Evolutionary conservation across 2,797 vertebrate genomes (phyloP).

Genomic region (Pseudochirops corinnae): DNA sequence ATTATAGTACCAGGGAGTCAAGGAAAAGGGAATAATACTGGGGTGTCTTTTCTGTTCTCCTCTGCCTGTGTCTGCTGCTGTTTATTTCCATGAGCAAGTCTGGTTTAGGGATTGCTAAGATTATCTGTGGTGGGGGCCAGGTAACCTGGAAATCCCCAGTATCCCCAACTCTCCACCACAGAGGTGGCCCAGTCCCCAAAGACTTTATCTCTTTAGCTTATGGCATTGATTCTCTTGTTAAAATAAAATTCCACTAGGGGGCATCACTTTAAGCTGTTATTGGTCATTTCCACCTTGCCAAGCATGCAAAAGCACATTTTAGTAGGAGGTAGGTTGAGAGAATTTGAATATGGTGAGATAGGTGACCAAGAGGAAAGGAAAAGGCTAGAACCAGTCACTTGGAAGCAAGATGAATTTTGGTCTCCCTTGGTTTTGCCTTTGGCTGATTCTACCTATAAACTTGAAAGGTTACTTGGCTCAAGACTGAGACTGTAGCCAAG

Average conservation of each 20-base stretch:
- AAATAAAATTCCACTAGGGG: background rate
- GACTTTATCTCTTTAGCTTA: background rate
- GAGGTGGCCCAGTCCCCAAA: background rate
- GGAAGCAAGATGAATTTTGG: background rate
- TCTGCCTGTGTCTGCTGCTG: background rate
- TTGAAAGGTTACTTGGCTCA: background rate
- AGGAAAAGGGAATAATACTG: background rate
- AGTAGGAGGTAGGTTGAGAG: background rate
- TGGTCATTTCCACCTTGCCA: background rate
- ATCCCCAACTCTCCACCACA: background rate
- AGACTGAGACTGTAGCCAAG: background rate
- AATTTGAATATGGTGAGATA: background rate
- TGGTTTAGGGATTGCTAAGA: background rate
- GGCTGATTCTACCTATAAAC: background rate
- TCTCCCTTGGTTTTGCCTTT: background rate
- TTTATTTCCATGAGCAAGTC: background rate
- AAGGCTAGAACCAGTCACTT: background rate
- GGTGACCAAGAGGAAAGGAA: background rate
- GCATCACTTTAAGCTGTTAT: background rate
- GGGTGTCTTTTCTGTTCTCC: background rate
- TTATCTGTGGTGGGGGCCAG: background rate
- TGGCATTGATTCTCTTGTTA: background rate
- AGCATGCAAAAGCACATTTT: background rate
- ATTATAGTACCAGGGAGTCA: background rate
- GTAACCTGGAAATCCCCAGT: background rate